Evolutionary conservation across 2,113 vertebrate species (phyloP).

Genomic region (Oreotragus oreotragus): DNA sequence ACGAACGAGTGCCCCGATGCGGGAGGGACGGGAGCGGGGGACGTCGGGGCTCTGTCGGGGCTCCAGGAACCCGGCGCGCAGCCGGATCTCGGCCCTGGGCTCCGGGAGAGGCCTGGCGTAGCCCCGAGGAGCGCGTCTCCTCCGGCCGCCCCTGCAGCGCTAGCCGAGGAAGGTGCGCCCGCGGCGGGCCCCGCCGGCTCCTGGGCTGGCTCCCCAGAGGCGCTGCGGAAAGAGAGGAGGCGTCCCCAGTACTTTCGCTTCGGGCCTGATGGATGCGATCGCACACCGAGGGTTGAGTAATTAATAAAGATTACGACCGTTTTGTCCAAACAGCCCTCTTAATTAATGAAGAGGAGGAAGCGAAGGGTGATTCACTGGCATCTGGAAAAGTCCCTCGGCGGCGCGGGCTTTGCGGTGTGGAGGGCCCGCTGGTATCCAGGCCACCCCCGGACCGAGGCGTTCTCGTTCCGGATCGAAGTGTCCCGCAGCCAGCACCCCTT

Average conservation of each 20-base stretch:
- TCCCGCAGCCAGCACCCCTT: neutral
- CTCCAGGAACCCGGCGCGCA: accelerated
- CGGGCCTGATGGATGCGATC: neutral
- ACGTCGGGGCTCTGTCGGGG: accelerated
- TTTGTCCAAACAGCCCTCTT: conserved; percentile 34
- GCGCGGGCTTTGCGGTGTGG: neutral
- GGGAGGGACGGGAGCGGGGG: accelerated
- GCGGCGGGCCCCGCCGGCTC: accelerated
- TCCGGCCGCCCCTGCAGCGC: accelerated
- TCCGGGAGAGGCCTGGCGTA: neutral
- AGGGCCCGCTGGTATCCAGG: neutral
- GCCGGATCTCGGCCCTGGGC: neutral
- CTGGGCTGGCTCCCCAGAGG: neutral
- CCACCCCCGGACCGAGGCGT: neutral
- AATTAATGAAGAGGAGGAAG: conserved; percentile 15
- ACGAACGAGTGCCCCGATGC: accelerated
- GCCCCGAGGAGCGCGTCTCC: accelerated
- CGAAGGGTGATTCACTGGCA: conserved; percentile 33
- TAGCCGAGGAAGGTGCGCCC: neutral
- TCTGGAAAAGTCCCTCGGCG: conserved; percentile 26
- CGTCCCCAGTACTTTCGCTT: conserved; percentile 12
- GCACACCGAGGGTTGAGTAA: neutral
- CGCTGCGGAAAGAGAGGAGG: neutral
- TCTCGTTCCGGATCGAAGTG: neutral
- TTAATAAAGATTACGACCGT: conserved; percentile 51